Conservation (phyloP, 2,888 invertebrate species). For the Prosopocoilus inquinatus region DNA sequence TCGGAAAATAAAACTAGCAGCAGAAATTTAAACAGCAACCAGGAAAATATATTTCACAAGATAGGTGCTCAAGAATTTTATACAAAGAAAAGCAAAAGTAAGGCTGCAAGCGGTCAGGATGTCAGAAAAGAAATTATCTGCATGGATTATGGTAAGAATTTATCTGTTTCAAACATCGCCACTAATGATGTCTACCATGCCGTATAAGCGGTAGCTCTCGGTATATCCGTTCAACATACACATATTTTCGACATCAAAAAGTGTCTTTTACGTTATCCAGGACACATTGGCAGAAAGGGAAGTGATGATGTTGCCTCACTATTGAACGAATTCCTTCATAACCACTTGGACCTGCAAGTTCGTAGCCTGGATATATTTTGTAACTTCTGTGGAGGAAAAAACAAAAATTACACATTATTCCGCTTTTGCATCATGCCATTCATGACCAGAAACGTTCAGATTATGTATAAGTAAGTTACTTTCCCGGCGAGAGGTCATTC, state of each 20-base stretch:
- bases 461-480: too few species aligned
- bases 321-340: too few species aligned
- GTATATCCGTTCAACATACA: constrained; percentile 30
- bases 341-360: not conserved
- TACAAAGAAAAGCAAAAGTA: too few species aligned
- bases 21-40: too few species aligned
- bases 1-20: too few species aligned
- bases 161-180: constrained; percentile 7
- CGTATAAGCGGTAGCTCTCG: constrained; percentile 29
- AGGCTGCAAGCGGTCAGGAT: too few species aligned
- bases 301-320: constrained; percentile 1
- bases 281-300: not conserved
- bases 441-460: too few species aligned
- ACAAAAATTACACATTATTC: too few species aligned
- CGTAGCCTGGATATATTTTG: not conserved
- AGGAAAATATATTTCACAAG: too few species aligned
- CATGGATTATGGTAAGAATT: constrained; percentile 6
- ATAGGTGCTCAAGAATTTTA: too few species aligned
- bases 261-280: not conserved
- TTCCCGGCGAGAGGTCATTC: too few species aligned
- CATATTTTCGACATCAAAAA: constrained; percentile 18
- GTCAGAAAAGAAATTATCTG: not conserved
- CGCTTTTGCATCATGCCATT: too few species aligned
- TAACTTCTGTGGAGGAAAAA: not conserved
- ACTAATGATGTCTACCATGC: constrained; percentile 15